A percentile compares a stretch with the other conserved stretches of the same genome.
phyloP scores from a whole-genome alignment of 2,888 invertebrate species.

The Diarsia mendica region DNA sequence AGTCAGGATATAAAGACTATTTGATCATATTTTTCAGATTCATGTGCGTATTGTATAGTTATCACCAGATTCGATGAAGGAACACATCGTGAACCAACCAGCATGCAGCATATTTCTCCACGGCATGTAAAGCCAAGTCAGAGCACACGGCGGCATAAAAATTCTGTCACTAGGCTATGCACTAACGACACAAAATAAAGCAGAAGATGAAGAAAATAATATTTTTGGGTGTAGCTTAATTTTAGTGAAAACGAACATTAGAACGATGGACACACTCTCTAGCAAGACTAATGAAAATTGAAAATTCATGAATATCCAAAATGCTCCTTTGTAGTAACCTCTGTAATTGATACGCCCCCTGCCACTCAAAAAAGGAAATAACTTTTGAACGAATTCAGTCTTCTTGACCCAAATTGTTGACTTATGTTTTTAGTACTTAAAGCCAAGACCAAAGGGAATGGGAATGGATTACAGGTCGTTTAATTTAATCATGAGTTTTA shows the following conservation, averaged over 20 bases:
- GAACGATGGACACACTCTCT: constrained; percentile 14
- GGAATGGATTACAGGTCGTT: too few relatives aligned
- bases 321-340: constrained; percentile 35
- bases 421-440: constrained; percentile 3
- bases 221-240: background rate
- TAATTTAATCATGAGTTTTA: background rate
- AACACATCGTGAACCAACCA: too few relatives aligned
- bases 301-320: constrained; percentile 27
- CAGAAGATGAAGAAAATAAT: background rate
- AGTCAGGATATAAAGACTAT: background rate
- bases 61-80: too few relatives aligned
- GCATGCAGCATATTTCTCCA: too few relatives aligned
- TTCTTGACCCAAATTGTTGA: constrained; percentile 18
- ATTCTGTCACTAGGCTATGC: too few relatives aligned
- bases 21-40: too few relatives aligned
- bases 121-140: too few relatives aligned
- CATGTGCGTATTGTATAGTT: too few relatives aligned
- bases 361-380: constrained; percentile 23
- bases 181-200: too few relatives aligned
- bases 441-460: background rate
- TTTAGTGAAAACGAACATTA: background rate
- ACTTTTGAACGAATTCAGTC: constrained; percentile 18
- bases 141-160: too few relatives aligned
- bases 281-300: constrained; percentile 33
- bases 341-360: constrained; percentile 38